Evolutionary conservation across 2,113 vertebrate species (phyloP).

Genomic region (Phocoena sinus): DNA sequence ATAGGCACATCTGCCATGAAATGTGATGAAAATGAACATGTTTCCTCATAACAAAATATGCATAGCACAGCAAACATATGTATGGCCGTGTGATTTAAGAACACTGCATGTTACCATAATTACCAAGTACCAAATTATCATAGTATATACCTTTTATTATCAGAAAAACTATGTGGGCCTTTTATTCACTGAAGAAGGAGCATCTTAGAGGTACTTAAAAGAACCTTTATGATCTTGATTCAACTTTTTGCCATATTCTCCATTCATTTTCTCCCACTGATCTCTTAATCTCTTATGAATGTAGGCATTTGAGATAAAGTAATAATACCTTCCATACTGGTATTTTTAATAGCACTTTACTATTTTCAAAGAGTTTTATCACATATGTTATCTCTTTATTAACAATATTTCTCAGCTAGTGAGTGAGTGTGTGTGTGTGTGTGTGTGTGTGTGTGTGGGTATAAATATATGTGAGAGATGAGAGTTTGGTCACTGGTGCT

Average conservation of each 20-base stretch:
- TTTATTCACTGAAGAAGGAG: not conserved
- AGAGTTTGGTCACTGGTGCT: not conserved
- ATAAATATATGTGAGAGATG: not conserved
- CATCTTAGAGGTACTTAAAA: not conserved
- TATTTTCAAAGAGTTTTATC: not conserved
- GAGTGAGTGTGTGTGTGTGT: not conserved
- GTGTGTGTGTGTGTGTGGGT: not conserved
- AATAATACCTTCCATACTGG: not conserved
- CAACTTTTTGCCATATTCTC: not conserved
- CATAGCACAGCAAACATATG: constrained; percentile 10
- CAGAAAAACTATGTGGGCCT: not conserved
- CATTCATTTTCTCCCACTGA: not conserved
- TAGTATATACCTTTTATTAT: not conserved
- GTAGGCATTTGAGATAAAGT: not conserved
- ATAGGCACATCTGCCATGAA: not conserved
- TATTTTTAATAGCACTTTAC: not conserved
- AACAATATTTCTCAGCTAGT: not conserved
- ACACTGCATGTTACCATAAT: not conserved
- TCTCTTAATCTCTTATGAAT: not conserved
- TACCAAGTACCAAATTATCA: not conserved
- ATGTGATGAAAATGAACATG: constrained; percentile 19
- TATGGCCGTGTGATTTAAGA: not conserved
- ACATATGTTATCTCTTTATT: not conserved
- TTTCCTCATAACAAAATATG: constrained; percentile 47
- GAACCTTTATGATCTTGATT: not conserved